phyloP scores from a whole-genome alignment of 2,113 vertebrate genomes.

The Phocoena phocoena region DNA sequence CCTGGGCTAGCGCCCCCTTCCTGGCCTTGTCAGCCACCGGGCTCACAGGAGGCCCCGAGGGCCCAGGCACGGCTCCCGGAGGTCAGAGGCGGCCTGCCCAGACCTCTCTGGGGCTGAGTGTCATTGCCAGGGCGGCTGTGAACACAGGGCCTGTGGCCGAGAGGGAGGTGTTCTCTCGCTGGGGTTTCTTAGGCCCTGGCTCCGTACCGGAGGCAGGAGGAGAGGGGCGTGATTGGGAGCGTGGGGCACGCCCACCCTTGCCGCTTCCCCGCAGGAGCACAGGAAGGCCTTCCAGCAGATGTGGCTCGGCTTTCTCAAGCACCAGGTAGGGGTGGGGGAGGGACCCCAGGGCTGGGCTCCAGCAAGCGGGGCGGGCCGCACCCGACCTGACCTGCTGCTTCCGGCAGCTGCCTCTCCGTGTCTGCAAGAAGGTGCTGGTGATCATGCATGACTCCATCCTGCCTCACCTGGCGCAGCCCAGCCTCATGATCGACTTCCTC shows the following conservation, averaged over 20 bases:
- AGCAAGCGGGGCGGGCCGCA: rapidly evolving
- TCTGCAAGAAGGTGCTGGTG: constrained; percentile 95
- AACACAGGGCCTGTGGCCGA: rapidly evolving
- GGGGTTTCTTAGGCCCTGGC: rapidly evolving
- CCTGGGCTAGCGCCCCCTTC: not conserved
- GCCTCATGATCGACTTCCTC: constrained; percentile 96
- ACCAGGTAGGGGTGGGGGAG: constrained; percentile 85
- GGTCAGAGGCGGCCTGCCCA: not conserved
- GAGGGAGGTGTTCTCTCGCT: rapidly evolving
- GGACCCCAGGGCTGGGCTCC: no score
- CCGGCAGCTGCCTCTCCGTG: constrained; percentile 87
- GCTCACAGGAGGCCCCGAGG: rapidly evolving
- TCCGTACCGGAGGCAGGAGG: not conserved
- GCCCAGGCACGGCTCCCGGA: rapidly evolving
- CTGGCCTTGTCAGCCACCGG: not conserved
- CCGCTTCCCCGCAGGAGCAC: constrained; percentile 88
- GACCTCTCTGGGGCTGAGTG: not conserved
- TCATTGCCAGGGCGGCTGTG: rapidly evolving
- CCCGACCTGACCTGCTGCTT: not conserved
- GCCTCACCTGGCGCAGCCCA: constrained; percentile 93
- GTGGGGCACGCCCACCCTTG: not conserved
- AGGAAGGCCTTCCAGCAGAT: constrained; percentile 90
- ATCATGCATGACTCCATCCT: constrained; percentile 93
- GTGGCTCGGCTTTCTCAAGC: constrained; percentile 95
- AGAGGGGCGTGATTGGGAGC: no score